Evolutionary conservation across 2,797 vertebrate genomes (phyloP).

Genomic region (Chelon auratus): DNA sequence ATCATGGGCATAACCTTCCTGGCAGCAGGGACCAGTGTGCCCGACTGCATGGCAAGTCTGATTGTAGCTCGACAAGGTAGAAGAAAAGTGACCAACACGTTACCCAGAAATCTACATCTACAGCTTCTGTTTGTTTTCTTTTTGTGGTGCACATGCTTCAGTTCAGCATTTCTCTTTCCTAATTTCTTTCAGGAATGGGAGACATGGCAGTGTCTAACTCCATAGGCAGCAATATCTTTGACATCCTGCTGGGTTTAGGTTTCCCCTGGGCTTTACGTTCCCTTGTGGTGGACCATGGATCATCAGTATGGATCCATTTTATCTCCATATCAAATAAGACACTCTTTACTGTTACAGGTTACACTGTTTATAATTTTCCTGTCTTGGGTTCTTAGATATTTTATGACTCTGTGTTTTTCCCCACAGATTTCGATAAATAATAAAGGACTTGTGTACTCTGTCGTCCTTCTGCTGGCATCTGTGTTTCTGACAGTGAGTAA

Average conservation of each 20-base stretch:
- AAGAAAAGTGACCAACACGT: background rate
- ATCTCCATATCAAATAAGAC: background rate
- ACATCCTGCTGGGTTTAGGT: constrained; percentile 87
- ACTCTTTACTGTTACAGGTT: background rate
- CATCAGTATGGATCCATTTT: constrained; percentile 70
- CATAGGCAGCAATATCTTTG: constrained; percentile 89
- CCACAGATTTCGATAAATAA: constrained; percentile 85
- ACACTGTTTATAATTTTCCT: background rate
- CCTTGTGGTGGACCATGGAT: constrained; percentile 85
- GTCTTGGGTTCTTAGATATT: background rate
- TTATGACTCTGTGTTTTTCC: constrained; percentile 12
- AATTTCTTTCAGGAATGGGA: constrained; percentile 81
- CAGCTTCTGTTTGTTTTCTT: background rate
- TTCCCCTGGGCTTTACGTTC: constrained; percentile 87
- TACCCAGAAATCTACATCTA: background rate
- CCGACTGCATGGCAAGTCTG: constrained; percentile 89
- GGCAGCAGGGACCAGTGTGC: constrained; percentile 88
- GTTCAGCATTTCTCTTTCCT: constrained; percentile 5
- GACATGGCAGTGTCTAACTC: constrained; percentile 90
- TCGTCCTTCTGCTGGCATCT: constrained; percentile 86
- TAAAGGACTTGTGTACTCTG: constrained; percentile 88
- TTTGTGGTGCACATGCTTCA: background rate
- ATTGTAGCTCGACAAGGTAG: constrained; percentile 88
- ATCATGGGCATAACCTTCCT: constrained; percentile 90
- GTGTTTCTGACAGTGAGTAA: constrained; percentile 86